Percentiles rank a stretch among this genome's conserved stretches.
Evolutionary conservation across 2,888 invertebrate species (phyloP).

Genomic region (Drosophila cognata): DNA sequence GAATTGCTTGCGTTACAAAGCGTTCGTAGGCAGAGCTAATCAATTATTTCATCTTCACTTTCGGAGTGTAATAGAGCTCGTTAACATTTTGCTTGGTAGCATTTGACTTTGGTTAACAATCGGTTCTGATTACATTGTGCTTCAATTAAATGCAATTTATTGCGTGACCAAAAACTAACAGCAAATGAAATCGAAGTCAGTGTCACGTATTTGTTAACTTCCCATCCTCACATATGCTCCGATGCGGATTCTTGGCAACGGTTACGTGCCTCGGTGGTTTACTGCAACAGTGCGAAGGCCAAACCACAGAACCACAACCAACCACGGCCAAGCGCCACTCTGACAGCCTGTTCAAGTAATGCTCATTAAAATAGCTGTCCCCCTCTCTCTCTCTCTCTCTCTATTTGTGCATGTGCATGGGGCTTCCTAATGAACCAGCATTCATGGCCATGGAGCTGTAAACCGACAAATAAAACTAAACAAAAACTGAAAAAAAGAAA

Average conservation of each 20-base stretch:
- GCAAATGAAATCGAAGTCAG: constrained; percentile 26
- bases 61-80: neutral
- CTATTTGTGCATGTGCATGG: constrained; percentile 22
- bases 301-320: constrained; percentile 41
- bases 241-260: constrained; percentile 5
- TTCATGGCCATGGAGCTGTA: constrained; percentile 57
- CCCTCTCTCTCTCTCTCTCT: constrained; percentile 1
- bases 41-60: constrained; percentile 2
- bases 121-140: constrained; percentile 26
- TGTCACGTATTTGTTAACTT: constrained; percentile 37
- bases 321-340: constrained; percentile 19
- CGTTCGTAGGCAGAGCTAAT: neutral
- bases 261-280: constrained; percentile 33
- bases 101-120: constrained; percentile 1
- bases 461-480: constrained; percentile 18
- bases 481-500: constrained; percentile 7
- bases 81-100: neutral
- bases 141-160: constrained; percentile 33
- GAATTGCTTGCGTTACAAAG: neutral
- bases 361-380: constrained; percentile 62
- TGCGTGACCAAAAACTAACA: constrained; percentile 10
- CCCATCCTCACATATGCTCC: constrained; percentile 8
- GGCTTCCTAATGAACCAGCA: constrained; percentile 69
- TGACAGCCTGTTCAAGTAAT: constrained; percentile 59
- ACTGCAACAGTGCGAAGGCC: constrained; percentile 27